Evolutionary conservation across 64 coral and sea anemone genomes (phyloP), one percentile per base, ranked within the genome.

Genomic region (Catalaphyllia jardinei): DNA sequence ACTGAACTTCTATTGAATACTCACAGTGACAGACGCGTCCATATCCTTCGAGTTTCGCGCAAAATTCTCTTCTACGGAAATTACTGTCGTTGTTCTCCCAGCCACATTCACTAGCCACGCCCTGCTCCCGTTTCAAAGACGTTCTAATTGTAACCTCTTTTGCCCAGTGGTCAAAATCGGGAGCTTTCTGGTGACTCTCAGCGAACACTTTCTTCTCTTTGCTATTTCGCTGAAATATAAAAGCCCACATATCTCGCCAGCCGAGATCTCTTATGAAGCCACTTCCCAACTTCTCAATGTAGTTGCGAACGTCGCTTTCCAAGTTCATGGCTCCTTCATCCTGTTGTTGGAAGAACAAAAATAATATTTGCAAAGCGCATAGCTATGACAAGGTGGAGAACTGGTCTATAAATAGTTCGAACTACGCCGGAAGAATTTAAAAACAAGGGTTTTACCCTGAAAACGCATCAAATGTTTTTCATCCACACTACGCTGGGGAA

Each of bases 211-310:
- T 79, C 8, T 74, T 49, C 5, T 80, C 28, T 8, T 46, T 46
- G 25, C 61, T 83, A 75, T 75, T 55, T 67, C 85, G 71, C 51
- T 95, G 89, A 10, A 89, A 86, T 15, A 92, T 87, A 67, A 95
- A 92, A 10, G 89, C 78, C 94, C 94, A 95, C 63, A 77, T 92
- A 50, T 95, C 94, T 61, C 94, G 71, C 94, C 94, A 95, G 29
- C 82, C 33, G 12, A 95, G 29, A 14, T 24, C 49, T 30, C 77
- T 78, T 28, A 95, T 62, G 25, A 78, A 95, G 30, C 73, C 67
- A 61, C 94, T 95, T 3, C 94, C 86, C 24, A 88, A 91, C 39
- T 80, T 77, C 51, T 92, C 81, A 31, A 95, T 76, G 31, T 88
- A 83, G 31, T 54, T 69, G 17, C 94, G 90, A 10, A 73, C 62